A percentile compares a stretch with the other conserved stretches of the same genome.
phyloP scores from a whole-genome alignment of 2,113 vertebrate species.

The Rattus rattus region DNA sequence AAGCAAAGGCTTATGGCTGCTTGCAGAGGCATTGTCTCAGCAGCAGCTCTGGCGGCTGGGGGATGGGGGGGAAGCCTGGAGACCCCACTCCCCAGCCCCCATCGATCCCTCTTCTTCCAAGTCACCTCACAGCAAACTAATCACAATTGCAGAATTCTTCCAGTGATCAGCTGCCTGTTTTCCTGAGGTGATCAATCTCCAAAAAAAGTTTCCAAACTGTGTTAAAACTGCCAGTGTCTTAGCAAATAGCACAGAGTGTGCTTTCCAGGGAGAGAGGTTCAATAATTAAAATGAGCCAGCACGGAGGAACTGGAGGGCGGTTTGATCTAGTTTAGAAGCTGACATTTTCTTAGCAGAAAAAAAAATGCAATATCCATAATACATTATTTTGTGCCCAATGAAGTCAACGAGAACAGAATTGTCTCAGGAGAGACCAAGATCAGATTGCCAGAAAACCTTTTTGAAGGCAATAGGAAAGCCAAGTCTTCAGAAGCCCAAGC shows the following conservation, averaged over 20 bases:
- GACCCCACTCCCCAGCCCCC: not conserved
- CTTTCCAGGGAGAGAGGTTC: conserved; percentile 85
- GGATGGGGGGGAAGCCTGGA: not conserved
- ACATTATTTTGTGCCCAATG: conserved; percentile 82
- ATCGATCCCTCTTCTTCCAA: not conserved
- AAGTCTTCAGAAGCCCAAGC: conserved; percentile 71
- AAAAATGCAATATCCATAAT: conserved; percentile 81
- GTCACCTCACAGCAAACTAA: conserved; percentile 50
- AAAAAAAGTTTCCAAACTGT: conserved; percentile 82
- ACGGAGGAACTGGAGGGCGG: conserved; percentile 76
- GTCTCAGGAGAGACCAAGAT: conserved; percentile 79
- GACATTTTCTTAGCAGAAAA: conserved; percentile 83
- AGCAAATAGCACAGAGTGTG: conserved; percentile 77
- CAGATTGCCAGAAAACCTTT: conserved; percentile 79
- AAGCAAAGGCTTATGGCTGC: not conserved
- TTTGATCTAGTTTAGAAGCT: conserved; percentile 86
- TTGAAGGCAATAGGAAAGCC: conserved; percentile 73
- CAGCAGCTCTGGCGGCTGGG: not conserved
- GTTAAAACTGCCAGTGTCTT: conserved; percentile 83
- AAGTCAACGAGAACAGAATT: conserved; percentile 83
- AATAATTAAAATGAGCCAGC: conserved; percentile 89
- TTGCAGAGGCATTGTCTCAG: not conserved
- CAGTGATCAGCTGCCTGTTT: conserved; percentile 72
- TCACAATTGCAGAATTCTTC: conserved; percentile 74
- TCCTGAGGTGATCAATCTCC: conserved; percentile 79